Evolutionary conservation across 1,140 invertebrate genomes (phyloP).

Genomic region (Ridgeia piscesae): DNA sequence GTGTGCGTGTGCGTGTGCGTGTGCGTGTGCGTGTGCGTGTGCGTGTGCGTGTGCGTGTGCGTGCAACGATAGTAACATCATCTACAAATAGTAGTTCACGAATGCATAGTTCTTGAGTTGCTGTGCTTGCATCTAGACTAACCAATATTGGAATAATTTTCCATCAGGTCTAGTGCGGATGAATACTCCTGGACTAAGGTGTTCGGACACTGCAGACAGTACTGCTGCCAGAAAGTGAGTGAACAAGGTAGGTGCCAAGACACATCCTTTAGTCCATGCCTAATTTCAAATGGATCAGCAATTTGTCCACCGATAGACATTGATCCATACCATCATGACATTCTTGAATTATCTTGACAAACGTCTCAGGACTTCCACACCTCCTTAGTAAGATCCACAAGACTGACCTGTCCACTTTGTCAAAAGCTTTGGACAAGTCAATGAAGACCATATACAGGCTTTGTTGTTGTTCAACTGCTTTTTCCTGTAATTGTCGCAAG

Average conservation of each 20-base stretch:
- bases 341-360: background rate
- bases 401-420: background rate
- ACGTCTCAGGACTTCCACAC: background rate
- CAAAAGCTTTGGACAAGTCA: background rate
- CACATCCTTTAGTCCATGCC: background rate
- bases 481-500: background rate
- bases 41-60: no score
- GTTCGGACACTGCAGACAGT: no score
- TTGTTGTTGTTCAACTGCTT: background rate
- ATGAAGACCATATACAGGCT: background rate
- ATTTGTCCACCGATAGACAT: no score
- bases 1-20: no score
- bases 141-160: no score
- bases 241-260: background rate
- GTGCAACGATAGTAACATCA: background rate
- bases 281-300: background rate
- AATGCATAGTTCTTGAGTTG: background rate
- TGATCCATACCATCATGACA: background rate
- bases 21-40: no score
- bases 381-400: background rate
- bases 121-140: no score
- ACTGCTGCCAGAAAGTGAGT: no score
- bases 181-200: no score
- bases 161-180: no score
- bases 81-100: background rate